Evolutionary conservation across 2,888 invertebrate species (phyloP).

Genomic region (Synergus itoensis): DNA sequence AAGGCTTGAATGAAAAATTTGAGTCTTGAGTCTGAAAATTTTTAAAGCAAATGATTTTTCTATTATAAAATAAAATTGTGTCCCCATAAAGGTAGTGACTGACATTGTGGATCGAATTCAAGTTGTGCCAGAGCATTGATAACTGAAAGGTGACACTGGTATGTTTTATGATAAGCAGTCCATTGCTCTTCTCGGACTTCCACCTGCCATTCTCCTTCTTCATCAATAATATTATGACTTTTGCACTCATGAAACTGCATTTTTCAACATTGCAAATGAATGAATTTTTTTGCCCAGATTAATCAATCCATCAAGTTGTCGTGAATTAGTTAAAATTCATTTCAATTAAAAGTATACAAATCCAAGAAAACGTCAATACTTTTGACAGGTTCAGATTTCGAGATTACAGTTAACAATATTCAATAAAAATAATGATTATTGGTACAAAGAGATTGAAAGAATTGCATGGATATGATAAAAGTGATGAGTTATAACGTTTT

Average conservation of each 20-base stretch:
- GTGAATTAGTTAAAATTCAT: neutral
- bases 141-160: slow-evolving; percentile 73
- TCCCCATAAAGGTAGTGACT: neutral
- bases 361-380: neutral
- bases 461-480: neutral
- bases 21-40: neutral
- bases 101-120: slow-evolving; percentile 63
- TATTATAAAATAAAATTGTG: neutral
- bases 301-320: neutral
- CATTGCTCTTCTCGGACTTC: slow-evolving; percentile 39
- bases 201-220: slow-evolving; percentile 27
- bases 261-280: neutral
- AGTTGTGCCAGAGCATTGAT: slow-evolving; percentile 69
- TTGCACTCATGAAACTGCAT: neutral
- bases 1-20: no score
- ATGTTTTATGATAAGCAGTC: slow-evolving; percentile 67
- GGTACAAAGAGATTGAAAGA: neutral
- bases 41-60: neutral
- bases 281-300: neutral
- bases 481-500: neutral
- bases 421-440: neutral
- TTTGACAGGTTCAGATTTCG: neutral
- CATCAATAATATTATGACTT: slow-evolving; percentile 35
- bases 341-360: no score
- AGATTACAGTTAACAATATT: neutral